These are phyloP conservation scores for Myoxocephalus aenaeus DNA, from an alignment of 2,797 vertebrate genomes.

Conservation along the genomic window DNA sequence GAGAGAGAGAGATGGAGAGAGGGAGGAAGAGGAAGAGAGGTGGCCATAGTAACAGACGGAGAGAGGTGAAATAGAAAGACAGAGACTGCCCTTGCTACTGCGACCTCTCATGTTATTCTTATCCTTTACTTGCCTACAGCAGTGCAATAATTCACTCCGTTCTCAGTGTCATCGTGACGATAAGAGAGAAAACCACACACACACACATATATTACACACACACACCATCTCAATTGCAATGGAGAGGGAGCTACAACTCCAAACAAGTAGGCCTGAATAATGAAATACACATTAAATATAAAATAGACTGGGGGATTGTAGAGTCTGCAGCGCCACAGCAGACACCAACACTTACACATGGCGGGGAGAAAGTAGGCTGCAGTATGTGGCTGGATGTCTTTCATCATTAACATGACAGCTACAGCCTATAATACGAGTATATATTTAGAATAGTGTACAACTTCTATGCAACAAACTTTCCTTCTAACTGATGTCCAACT, in stretches of 20 bases:
- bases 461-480: neutral
- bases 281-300: constrained; percentile 77
- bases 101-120: constrained; percentile 61
- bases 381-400: constrained; percentile 44
- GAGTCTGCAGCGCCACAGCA: constrained; percentile 53
- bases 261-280: constrained; percentile 76
- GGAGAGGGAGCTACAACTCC: constrained; percentile 55
- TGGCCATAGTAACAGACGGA: constrained; percentile 58
- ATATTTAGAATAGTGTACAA: constrained; percentile 39
- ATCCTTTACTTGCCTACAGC: constrained; percentile 57
- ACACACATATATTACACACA: constrained; percentile 33
- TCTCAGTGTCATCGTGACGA: constrained; percentile 56
- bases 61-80: constrained; percentile 41
- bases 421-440: constrained; percentile 20
- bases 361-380: constrained; percentile 64
- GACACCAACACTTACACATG: constrained; percentile 59
- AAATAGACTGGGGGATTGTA: constrained; percentile 58
- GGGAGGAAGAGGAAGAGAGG: constrained; percentile 20
- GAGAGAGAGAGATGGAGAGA: constrained; percentile 7
- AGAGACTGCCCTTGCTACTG: constrained; percentile 50
- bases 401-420: constrained; percentile 62
- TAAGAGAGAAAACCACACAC: constrained; percentile 12
- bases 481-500: neutral
- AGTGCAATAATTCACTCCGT: constrained; percentile 65
- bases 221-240: constrained; percentile 46